A percentile compares a stretch with the other conserved stretches of the same genome.
Evolutionary conservation across 2,797 vertebrate species (phyloP).

Genomic region (Okamejei kenojei): DNA sequence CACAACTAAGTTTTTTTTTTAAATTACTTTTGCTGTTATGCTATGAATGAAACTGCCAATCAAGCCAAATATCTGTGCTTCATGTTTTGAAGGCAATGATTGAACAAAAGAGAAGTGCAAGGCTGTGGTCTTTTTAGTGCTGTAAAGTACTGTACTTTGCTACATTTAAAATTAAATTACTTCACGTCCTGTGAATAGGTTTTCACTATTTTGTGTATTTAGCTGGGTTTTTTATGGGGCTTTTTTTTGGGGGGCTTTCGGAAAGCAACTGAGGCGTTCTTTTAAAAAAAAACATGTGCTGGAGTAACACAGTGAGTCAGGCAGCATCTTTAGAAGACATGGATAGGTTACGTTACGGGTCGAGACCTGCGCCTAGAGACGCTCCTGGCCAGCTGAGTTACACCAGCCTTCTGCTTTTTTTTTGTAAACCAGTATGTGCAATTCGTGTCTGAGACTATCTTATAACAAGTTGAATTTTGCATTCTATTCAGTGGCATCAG

Average conservation of each 20-base stretch:
- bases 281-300: too few species aligned
- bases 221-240: background rate
- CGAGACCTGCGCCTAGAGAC: too few species aligned
- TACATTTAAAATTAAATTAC: background rate
- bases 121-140: background rate
- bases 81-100: background rate
- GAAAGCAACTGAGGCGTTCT: background rate
- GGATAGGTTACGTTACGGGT: too few species aligned
- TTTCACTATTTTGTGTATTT: background rate
- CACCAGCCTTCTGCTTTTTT: too few species aligned
- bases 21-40: background rate
- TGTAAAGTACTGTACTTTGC: background rate
- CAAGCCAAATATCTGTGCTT: background rate
- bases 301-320: too few species aligned
- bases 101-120: background rate
- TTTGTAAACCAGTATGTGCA: too few species aligned
- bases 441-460: background rate
- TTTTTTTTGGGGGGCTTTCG: background rate
- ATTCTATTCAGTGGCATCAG: background rate
- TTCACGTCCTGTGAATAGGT: background rate
- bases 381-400: too few species aligned
- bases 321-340: too few species aligned
- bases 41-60: constrained; percentile 9
- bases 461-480: background rate
- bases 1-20: background rate